Conservation (phyloP, 2,888 invertebrate genomes). For the Microlaimidae sp. region DNA sequence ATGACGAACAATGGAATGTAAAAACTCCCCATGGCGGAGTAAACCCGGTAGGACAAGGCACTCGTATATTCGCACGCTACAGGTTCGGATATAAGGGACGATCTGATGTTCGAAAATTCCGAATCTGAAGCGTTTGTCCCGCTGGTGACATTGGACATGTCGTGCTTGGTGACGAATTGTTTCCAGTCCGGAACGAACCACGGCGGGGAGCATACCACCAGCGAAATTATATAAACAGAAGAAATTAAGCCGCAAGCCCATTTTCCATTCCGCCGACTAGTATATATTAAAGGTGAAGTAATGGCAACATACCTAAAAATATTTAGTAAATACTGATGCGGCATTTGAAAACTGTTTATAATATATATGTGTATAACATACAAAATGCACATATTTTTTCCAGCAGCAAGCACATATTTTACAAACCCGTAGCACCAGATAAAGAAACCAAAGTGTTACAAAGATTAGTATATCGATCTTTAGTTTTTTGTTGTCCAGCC, state of each 20-base stretch:
- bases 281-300: constrained; percentile 35
- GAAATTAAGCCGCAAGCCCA: constrained; percentile 31
- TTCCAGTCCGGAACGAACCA: constrained; percentile 34
- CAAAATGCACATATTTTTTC: no score
- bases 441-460: no score
- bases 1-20: constrained; percentile 39
- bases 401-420: no score
- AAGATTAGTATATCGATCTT: no score
- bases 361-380: no score
- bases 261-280: constrained; percentile 17
- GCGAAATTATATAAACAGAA: constrained; percentile 35
- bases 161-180: constrained; percentile 18
- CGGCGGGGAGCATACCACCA: constrained; percentile 35
- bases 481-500: no score
- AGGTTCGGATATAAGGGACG: no score
- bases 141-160: background rate
- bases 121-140: background rate
- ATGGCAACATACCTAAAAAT: constrained; percentile 39
- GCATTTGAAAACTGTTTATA: no score
- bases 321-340: no score
- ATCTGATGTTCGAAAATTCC: no score
- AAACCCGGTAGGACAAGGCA: constrained; percentile 35
- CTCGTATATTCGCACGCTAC: constrained; percentile 30
- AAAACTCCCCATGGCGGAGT: constrained; percentile 40
- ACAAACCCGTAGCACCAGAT: no score